These are phyloP conservation scores for Falco columbarius DNA, from an alignment of 2,797 vertebrate genomes.

Conservation along the genomic window DNA sequence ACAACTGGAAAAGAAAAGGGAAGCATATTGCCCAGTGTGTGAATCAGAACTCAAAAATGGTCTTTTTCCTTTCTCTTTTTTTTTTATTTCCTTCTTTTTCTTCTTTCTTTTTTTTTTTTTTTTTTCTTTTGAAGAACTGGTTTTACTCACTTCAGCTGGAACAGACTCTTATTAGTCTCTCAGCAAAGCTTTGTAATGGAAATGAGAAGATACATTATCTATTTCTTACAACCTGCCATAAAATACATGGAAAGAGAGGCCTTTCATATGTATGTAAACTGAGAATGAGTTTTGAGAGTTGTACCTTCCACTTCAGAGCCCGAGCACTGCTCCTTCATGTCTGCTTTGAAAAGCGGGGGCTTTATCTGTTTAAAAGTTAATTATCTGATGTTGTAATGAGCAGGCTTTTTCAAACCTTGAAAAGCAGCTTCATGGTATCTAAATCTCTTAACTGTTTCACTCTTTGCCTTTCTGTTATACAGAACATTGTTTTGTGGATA, in stretches of 20 bases:
- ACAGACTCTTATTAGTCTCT: not conserved
- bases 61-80: not conserved
- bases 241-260: not conserved
- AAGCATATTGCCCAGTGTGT: not conserved
- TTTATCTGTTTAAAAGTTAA: slow-evolving; percentile 31
- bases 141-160: slow-evolving; percentile 39
- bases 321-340: slow-evolving; percentile 3
- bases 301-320: slow-evolving; percentile 13
- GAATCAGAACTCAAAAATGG: not conserved
- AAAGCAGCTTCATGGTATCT: slow-evolving; percentile 20
- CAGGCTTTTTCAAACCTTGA: not conserved
- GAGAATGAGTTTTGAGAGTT: slow-evolving; percentile 17
- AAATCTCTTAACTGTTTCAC: not conserved
- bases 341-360: slow-evolving; percentile 24
- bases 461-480: not conserved
- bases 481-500: not conserved
- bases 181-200: slow-evolving; percentile 60
- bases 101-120: not conserved
- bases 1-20: not conserved
- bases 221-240: slow-evolving; percentile 19
- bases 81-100: not conserved
- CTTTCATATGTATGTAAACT: slow-evolving; percentile 39
- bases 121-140: slow-evolving; percentile 32
- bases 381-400: slow-evolving; percentile 37
- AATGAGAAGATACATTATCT: slow-evolving; percentile 42